These are phyloP conservation scores for Smittia sp. DNA, from an alignment of 2,888 invertebrate species.

Conservation along the genomic window DNA sequence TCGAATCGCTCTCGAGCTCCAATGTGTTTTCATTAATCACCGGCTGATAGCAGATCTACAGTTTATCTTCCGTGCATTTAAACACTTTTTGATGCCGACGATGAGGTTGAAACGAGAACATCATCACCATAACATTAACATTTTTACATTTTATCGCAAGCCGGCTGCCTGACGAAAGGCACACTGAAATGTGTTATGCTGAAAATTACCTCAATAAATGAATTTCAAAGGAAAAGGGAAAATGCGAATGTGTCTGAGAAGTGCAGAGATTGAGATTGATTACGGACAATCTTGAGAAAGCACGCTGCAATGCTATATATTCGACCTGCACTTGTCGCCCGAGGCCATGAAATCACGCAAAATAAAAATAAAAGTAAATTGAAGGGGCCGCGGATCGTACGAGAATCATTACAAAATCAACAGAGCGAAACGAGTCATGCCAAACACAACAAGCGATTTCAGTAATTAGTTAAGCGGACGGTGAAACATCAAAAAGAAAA, in stretches of 20 bases:
- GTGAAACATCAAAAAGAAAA: not conserved
- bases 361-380: too few relatives aligned
- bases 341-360: too few relatives aligned
- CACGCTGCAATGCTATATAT: too few relatives aligned
- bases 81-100: slow-evolving; percentile 8
- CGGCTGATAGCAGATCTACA: too few relatives aligned
- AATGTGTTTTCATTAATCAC: too few relatives aligned
- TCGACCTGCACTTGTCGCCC: too few relatives aligned
- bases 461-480: too few relatives aligned
- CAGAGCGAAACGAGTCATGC: too few relatives aligned
- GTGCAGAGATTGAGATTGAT: not conserved
- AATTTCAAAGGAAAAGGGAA: not conserved
- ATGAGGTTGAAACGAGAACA: not conserved
- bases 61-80: not conserved
- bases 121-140: not conserved
- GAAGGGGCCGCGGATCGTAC: too few relatives aligned
- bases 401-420: too few relatives aligned
- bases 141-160: not conserved
- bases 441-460: too few relatives aligned
- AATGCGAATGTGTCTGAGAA: not conserved
- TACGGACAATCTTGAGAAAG: not conserved
- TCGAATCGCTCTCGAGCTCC: too few relatives aligned
- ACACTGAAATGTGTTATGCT: slow-evolving; percentile 5
- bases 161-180: not conserved
- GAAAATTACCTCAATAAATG: not conserved